Base-by-base conservation (phyloP, 30 jellyfish, hydroid and myxozoan species). In the Aurelia sp. region DNA sequence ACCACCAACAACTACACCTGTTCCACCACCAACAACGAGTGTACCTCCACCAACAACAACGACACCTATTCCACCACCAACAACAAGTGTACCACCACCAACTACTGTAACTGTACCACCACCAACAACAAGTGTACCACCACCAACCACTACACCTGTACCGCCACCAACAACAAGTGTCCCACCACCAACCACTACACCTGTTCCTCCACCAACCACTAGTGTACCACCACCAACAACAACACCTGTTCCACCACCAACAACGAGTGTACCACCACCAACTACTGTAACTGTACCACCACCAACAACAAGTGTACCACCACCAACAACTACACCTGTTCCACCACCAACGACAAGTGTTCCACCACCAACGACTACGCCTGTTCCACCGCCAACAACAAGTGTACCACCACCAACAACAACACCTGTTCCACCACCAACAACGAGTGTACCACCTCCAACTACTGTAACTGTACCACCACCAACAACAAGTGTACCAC, bases 371-470 rank as follows among this genome's bases (percentile, higher is more conserved):
- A 68, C 92, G 4, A 35, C 72, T 1, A 38, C 48, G 11, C 16
- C 63, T 22, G 76, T 67, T 9, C 73, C 93, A 70, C 24, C 38
- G 15, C 40, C 80, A 18, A 27, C 73, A 8, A 16, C 90, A 21
- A 31, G 50, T 16, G 20, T 57, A 7, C 63, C 88, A 30, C 70
- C 91, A 31, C 61, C 76, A 44, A 16, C 62, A 58, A 63, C 82
- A 1, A 24, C 84, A 58, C 47, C 51, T 9, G 70, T 81, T 21
- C 33, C 57, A 66, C 61, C 91, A 27, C 70, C 91, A 31, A 84
- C 78, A 22, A 31, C 67, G 4, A 63, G 47, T 27, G 38, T 19
- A 0, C 58, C 57, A 51, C 57, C 76, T 8, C 33, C 91, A 27
- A 64, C 50, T 6, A 33, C 72, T 5, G n/a, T 87, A 38, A 4